Conservation (phyloP, 2,113 vertebrate species). For the Cettia cetti region DNA sequence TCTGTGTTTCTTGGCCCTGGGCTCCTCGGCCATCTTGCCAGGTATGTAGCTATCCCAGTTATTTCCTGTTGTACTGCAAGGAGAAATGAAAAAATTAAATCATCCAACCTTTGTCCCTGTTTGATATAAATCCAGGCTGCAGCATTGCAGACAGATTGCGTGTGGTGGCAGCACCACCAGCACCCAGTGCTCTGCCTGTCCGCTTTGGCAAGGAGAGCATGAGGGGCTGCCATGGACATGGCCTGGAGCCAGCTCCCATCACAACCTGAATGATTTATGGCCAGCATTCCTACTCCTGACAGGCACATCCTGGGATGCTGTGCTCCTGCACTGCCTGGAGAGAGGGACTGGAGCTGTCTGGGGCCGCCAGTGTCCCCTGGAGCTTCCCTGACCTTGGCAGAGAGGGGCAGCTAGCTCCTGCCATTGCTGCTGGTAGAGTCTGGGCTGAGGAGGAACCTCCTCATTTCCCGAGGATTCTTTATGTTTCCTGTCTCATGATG, state of each 20-base stretch:
- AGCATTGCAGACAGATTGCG: conserved; percentile 78
- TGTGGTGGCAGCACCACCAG: conserved; percentile 54
- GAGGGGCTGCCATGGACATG: background rate
- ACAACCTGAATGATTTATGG: background rate
- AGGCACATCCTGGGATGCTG: background rate
- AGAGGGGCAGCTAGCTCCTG: background rate
- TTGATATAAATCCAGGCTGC: conserved; percentile 56
- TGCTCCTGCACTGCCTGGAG: background rate
- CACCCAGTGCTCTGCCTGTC: conserved; percentile 36
- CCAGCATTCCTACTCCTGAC: background rate
- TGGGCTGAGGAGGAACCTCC: background rate
- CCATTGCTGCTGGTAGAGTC: background rate
- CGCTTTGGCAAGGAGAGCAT: conserved; percentile 25
- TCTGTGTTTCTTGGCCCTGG: conserved; percentile 68
- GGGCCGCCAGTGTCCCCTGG: accelerated
- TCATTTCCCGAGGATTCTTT: background rate
- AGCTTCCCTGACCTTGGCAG: background rate
- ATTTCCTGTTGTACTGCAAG: conserved; percentile 74
- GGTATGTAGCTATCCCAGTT: conserved; percentile 77
- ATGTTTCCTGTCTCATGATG: background rate
- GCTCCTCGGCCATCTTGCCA: conserved; percentile 53
- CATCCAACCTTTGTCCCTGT: background rate
- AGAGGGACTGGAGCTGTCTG: background rate
- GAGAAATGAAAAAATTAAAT: conserved; percentile 37
- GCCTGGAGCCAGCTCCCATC: background rate